Conservation (phyloP, 2,888 invertebrate genomes). For the Thysanoteuthis rhombus region DNA sequence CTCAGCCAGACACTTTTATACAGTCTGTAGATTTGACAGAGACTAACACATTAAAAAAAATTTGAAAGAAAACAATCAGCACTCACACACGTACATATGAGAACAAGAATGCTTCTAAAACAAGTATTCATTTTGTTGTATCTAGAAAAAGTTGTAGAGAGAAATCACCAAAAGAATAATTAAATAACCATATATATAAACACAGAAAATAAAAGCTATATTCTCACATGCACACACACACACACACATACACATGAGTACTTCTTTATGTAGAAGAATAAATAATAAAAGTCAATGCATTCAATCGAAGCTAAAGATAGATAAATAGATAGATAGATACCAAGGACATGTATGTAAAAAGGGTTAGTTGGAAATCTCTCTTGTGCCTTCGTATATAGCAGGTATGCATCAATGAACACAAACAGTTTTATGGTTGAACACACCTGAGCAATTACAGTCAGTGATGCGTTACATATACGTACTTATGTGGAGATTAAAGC, state of each 20-base stretch:
- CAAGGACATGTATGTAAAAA: not conserved
- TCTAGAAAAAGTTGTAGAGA: too few relatives aligned
- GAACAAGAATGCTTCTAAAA: too few relatives aligned
- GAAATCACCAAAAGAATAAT: too few relatives aligned
- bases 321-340: too few relatives aligned
- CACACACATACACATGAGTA: not conserved
- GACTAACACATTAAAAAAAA: too few relatives aligned
- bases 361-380: not conserved
- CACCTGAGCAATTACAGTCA: slow-evolving; percentile 12
- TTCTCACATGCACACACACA: not conserved
- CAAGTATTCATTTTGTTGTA: too few relatives aligned
- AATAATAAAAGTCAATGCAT: not conserved
- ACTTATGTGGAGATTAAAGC: not conserved
- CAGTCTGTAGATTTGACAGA: too few relatives aligned
- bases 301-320: not conserved
- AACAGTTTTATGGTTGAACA: not conserved
- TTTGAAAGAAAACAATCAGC: too few relatives aligned
- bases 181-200: too few relatives aligned
- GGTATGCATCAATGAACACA: not conserved
- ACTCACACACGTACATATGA: not conserved
- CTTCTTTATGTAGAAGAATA: too few relatives aligned
- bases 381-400: not conserved
- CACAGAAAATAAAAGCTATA: too few relatives aligned
- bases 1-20: too few relatives aligned
- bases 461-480: not conserved